Evolutionary conservation across 2,888 invertebrate species (phyloP).

Genomic region (Pterobdella sp.): DNA sequence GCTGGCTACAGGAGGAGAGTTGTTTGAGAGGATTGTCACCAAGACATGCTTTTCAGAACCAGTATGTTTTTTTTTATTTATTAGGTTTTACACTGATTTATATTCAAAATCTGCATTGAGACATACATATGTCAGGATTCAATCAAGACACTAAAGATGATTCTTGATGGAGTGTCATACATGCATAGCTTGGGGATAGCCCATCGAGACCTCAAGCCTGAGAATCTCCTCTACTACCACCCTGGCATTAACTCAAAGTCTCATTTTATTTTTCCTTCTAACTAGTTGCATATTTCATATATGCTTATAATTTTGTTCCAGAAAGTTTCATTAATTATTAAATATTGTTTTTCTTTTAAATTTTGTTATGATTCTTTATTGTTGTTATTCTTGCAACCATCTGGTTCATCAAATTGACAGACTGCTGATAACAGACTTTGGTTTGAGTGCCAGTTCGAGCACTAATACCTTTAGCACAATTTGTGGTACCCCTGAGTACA

Average conservation of each 20-base stretch:
- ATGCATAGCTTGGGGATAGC: conserved; percentile 56
- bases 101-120: background rate
- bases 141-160: conserved; percentile 50
- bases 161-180: conserved; percentile 55
- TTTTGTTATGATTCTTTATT: too few relatives aligned
- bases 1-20: conserved; percentile 60
- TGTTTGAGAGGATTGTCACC: conserved; percentile 58
- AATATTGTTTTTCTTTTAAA: too few relatives aligned
- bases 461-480: conserved; percentile 54
- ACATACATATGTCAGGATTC: conserved; percentile 46
- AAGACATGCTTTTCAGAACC: conserved; percentile 50
- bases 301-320: too few relatives aligned
- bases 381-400: too few relatives aligned
- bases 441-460: conserved; percentile 53
- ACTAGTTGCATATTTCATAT: too few relatives aligned
- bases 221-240: conserved; percentile 58
- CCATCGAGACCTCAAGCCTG: conserved; percentile 59
- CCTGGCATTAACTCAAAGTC: conserved; percentile 54
- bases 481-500: conserved; percentile 56
- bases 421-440: conserved; percentile 56
- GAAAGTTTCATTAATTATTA: too few relatives aligned
- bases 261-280: background rate
- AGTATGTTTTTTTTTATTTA: background rate
- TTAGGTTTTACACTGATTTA: background rate
- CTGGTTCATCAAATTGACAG: too few relatives aligned